A percentile compares a stretch with the other conserved stretches of the same genome.
These are phyloP conservation scores for Lasaia peninsularis DNA, from an alignment of 1,140 invertebrate species.

Conservation along the genomic window DNA sequence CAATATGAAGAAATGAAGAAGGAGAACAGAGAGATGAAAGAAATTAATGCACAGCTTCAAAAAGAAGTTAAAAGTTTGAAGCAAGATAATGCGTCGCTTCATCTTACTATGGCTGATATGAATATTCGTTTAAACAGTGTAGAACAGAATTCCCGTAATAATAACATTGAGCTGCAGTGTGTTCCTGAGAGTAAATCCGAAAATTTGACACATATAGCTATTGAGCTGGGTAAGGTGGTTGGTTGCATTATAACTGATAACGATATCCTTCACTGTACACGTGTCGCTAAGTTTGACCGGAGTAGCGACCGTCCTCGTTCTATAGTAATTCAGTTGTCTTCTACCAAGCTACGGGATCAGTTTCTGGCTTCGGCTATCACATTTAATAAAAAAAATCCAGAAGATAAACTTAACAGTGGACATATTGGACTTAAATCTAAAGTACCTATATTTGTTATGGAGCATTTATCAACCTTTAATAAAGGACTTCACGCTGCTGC, in stretches of 20 bases:
- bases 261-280: constrained; percentile 5
- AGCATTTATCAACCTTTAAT: constrained; percentile 31
- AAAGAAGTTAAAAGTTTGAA: background rate
- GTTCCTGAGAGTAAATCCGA: constrained; percentile 5
- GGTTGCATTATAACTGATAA: background rate
- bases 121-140: no score
- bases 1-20: background rate
- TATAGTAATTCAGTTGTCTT: background rate
- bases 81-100: background rate
- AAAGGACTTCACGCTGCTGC: constrained; percentile 30
- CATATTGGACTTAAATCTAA: constrained; percentile 22
- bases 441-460: constrained; percentile 28
- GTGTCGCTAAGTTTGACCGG: constrained; percentile 1
- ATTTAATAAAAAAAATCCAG: background rate
- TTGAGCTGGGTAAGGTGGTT: background rate
- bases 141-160: background rate
- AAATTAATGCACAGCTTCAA: background rate
- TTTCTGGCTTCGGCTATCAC: background rate
- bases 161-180: constrained; percentile 11
- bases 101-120: background rate
- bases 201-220: background rate
- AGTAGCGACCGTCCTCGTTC: background rate
- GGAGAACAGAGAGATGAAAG: background rate
- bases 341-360: background rate
- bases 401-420: constrained; percentile 10